Evolutionary conservation across 2,113 vertebrate genomes (phyloP).

Genomic region (Nycticorax nycticorax): DNA sequence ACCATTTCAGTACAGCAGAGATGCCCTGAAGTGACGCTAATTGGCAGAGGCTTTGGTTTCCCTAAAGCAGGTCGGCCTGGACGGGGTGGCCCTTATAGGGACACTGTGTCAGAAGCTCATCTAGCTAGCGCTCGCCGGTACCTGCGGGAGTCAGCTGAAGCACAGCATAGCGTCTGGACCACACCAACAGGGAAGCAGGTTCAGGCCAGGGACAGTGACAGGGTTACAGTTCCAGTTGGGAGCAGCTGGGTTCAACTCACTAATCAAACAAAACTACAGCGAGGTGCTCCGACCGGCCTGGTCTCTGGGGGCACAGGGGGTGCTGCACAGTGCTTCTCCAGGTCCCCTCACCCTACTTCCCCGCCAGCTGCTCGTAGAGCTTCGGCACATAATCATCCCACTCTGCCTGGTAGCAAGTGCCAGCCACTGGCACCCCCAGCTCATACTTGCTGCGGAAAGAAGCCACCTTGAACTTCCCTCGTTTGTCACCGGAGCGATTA

Average conservation of each 20-base stretch:
- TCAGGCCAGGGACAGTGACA: not conserved
- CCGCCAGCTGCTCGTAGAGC: conserved; percentile 90
- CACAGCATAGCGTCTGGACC: not conserved
- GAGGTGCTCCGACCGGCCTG: accelerated
- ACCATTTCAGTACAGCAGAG: not conserved
- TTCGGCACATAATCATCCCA: conserved; percentile 96
- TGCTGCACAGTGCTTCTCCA: not conserved
- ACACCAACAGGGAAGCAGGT: accelerated
- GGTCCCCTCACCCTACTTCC: conserved; percentile 71
- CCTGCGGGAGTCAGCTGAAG: accelerated
- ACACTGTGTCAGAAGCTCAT: not conserved
- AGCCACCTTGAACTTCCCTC: conserved; percentile 87
- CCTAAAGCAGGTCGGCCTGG: not conserved
- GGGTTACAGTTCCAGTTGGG: not conserved
- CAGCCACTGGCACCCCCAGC: conserved; percentile 82
- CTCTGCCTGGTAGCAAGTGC: conserved; percentile 92
- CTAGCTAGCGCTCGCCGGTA: not conserved
- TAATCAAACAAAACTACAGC: not conserved
- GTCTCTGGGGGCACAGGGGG: not conserved
- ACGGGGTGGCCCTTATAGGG: not conserved
- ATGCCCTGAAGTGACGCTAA: not conserved
- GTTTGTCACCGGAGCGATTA: conserved; percentile 87
- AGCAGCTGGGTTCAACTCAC: not conserved
- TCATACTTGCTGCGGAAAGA: conserved; percentile 88
- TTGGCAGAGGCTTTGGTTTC: not conserved